Evolutionary conservation across 2,888 invertebrate species (phyloP).

Genomic region (Drosophila maculinotata): DNA sequence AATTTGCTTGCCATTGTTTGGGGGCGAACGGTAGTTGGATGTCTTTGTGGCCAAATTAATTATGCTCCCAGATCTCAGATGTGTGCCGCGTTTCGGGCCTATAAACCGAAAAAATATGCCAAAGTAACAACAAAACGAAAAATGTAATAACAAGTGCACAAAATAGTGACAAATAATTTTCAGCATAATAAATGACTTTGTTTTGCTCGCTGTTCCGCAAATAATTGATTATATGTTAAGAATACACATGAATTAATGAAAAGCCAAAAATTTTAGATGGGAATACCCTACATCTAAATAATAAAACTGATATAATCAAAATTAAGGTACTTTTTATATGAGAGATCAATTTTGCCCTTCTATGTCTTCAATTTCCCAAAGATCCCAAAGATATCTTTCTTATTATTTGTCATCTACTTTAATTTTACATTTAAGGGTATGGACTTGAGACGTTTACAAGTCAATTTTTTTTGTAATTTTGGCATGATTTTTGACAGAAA

Average conservation of each 20-base stretch:
- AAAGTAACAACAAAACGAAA: slow-evolving; percentile 29
- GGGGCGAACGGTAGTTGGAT: slow-evolving; percentile 49
- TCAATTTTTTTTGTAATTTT: too few species aligned
- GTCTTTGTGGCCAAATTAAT: slow-evolving; percentile 74
- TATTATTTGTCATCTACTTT: too few species aligned
- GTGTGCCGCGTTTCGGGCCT: slow-evolving; percentile 51
- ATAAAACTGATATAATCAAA: too few species aligned
- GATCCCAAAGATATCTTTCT: too few species aligned
- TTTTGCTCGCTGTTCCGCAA: slow-evolving; percentile 52
- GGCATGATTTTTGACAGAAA: too few species aligned
- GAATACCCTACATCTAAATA: background rate
- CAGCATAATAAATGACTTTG: slow-evolving; percentile 72
- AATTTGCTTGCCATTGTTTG: slow-evolving; percentile 78
- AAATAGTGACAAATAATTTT: slow-evolving; percentile 70
- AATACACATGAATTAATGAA: slow-evolving; percentile 11
- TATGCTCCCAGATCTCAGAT: slow-evolving; percentile 60
- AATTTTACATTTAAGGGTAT: too few species aligned
- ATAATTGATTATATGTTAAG: slow-evolving; percentile 64
- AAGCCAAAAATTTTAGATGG: background rate
- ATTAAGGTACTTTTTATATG: too few species aligned
- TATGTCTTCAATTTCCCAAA: too few species aligned
- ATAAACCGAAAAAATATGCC: slow-evolving; percentile 55
- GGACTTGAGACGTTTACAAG: too few species aligned
- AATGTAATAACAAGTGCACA: slow-evolving; percentile 62
- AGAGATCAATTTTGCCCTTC: background rate